These are phyloP conservation scores for Octodonta nipae DNA, from an alignment of 2,888 invertebrate species.

Conservation along the genomic window DNA sequence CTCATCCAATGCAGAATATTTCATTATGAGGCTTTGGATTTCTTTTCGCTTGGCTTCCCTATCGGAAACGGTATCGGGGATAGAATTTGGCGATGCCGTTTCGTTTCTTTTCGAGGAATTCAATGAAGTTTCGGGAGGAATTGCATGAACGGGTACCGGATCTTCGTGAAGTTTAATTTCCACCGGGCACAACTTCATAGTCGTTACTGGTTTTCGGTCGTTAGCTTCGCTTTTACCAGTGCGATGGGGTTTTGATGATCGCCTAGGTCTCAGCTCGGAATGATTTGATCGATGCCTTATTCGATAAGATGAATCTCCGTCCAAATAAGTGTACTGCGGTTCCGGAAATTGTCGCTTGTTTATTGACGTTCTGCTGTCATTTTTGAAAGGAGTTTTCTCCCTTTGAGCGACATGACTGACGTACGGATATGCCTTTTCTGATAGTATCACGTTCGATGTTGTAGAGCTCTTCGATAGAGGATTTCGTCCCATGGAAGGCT, in stretches of 20 bases:
- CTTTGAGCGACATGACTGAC: constrained; percentile 33
- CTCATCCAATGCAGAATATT: constrained; percentile 68
- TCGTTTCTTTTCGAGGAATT: constrained; percentile 15
- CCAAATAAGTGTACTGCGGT: constrained; percentile 30
- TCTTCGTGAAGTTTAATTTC: constrained; percentile 35
- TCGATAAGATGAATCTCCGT: constrained; percentile 29
- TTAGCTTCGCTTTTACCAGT: constrained; percentile 54
- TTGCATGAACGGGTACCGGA: constrained; percentile 32
- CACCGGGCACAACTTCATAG: constrained; percentile 41
- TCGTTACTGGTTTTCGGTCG: constrained; percentile 29
- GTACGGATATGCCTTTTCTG: constrained; percentile 53
- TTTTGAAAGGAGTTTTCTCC: constrained; percentile 53
- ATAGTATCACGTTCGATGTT: constrained; percentile 48
- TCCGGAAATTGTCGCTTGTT: constrained; percentile 23
- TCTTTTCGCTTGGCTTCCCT: constrained; percentile 71
- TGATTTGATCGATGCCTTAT: constrained; percentile 31
- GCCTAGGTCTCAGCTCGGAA: constrained; percentile 31
- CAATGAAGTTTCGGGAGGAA: constrained; percentile 18
- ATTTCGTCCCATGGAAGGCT: constrained; percentile 39
- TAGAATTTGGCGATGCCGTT: constrained; percentile 37
- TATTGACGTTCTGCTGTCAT: constrained; percentile 30
- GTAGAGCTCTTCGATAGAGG: constrained; percentile 57
- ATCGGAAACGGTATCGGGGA: constrained; percentile 48
- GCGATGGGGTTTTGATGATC: constrained; percentile 41
- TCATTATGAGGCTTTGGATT: constrained; percentile 67